Evolutionary conservation across 2,113 vertebrate genomes (phyloP).

Genomic region (Tachysurus fulvidraco): DNA sequence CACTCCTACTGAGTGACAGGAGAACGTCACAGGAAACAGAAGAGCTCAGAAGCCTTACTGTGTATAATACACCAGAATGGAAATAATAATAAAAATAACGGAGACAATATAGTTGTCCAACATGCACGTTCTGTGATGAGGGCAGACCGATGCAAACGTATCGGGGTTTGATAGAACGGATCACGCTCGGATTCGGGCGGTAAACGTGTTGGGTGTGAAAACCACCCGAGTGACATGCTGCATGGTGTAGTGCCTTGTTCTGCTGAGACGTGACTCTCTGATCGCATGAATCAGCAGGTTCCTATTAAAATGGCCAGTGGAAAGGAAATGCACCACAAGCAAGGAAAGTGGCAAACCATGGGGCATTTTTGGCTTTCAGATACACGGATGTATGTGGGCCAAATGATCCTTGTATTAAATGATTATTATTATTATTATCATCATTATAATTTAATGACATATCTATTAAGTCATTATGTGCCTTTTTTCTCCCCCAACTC

Average conservation of each 20-base stretch:
- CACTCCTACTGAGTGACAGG: too few species aligned
- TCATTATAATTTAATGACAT: background rate
- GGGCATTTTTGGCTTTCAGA: background rate
- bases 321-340: background rate
- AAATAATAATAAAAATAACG: too few species aligned
- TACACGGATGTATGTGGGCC: background rate
- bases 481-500: background rate
- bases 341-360: background rate
- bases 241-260: background rate
- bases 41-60: too few species aligned
- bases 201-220: too few species aligned
- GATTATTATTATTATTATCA: background rate
- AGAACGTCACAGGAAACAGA: too few species aligned
- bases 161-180: too few species aligned
- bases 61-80: too few species aligned
- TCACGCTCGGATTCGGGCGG: too few species aligned
- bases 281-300: background rate
- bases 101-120: too few species aligned
- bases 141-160: too few species aligned
- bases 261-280: background rate
- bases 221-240: too few species aligned
- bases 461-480: background rate
- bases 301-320: background rate
- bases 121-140: too few species aligned
- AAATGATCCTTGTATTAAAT: background rate